A percentile compares a stretch with the other conserved stretches of the same genome.
Conservation (phyloP, 1,140 invertebrate species). For the Campoletis sonorensis region DNA sequence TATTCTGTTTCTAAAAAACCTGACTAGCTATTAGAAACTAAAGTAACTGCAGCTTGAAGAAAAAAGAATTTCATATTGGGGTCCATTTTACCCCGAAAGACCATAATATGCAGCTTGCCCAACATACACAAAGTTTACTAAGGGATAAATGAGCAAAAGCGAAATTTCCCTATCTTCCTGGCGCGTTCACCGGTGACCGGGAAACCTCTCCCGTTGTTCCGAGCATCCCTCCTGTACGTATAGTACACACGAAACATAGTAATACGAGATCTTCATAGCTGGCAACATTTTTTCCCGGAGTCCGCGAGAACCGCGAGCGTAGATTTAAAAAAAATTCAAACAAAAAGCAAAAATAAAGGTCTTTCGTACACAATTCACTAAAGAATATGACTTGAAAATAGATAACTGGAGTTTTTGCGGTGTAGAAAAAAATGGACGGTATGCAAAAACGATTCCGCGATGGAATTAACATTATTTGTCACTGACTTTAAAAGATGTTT, state of each 20-base stretch:
- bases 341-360: neutral
- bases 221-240: neutral
- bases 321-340: slow-evolving; percentile 1
- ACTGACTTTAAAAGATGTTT: no score
- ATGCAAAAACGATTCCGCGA: neutral
- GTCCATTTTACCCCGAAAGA: no score
- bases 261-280: neutral
- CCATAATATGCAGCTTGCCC: neutral
- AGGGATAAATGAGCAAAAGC: no score
- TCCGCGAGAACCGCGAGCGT: neutral
- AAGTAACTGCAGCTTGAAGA: no score
- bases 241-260: neutral
- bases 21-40: no score
- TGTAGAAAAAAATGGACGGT: neutral
- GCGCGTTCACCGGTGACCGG: slow-evolving; percentile 35
- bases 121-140: slow-evolving; percentile 17
- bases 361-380: slow-evolving; percentile 10
- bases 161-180: no score
- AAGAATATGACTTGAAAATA: slow-evolving; percentile 12
- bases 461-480: neutral
- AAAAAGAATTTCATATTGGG: no score
- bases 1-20: no score
- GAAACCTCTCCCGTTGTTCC: neutral
- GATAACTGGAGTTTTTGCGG: neutral
- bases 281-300: slow-evolving; percentile 14